Conservation (phyloP, 2,888 invertebrate genomes). For the Noctua janthina region DNA sequence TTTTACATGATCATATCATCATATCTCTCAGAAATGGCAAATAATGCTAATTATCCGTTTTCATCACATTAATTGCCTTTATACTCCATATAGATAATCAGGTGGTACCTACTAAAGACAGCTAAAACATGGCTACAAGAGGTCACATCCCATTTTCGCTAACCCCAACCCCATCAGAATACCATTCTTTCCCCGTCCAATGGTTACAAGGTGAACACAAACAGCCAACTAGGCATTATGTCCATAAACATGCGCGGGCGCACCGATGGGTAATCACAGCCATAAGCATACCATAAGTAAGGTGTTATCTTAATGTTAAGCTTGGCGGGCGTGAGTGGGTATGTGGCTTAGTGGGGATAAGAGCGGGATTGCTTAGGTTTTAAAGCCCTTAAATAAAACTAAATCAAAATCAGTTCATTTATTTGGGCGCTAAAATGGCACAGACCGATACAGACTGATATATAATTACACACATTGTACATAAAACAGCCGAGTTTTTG, state of each 20-base stretch:
- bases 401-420: too few relatives aligned
- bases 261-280: constrained; percentile 70
- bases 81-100: too few relatives aligned
- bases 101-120: not conserved
- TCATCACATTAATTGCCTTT: not conserved
- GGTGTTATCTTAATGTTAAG: constrained; percentile 83
- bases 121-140: not conserved
- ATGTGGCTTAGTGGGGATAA: constrained; percentile 49
- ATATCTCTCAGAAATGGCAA: not conserved
- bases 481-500: too few relatives aligned
- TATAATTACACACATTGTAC: too few relatives aligned
- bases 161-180: constrained; percentile 50
- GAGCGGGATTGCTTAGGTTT: constrained; percentile 56
- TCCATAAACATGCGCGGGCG: constrained; percentile 64
- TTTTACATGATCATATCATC: too few relatives aligned
- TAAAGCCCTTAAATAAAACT: not conserved
- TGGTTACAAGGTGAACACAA: constrained; percentile 58
- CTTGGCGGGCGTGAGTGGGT: constrained; percentile 68
- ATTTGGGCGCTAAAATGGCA: too few relatives aligned
- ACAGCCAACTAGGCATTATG: constrained; percentile 60
- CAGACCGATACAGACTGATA: too few relatives aligned
- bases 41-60: not conserved
- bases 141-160: constrained; percentile 22
- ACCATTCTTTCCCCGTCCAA: constrained; percentile 53
- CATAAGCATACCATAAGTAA: constrained; percentile 78